Percentiles rank a stretch among this genome's conserved stretches.
phyloP scores from a whole-genome alignment of 2,797 vertebrate genomes.

The Xyrichtys novacula region DNA sequence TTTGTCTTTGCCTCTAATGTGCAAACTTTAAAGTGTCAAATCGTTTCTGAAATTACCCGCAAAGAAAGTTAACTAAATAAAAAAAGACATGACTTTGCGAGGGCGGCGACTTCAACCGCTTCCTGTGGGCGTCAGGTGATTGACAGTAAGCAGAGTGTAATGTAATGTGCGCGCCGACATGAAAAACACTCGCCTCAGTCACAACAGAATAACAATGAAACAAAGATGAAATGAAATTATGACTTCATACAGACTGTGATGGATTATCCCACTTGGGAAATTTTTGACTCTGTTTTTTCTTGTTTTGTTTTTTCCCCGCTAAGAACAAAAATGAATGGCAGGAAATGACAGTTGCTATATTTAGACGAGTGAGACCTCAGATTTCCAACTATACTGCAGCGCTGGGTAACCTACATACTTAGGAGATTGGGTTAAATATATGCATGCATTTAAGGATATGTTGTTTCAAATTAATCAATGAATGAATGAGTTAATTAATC shows the following conservation, averaged over 20 bases:
- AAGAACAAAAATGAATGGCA: conserved; percentile 30
- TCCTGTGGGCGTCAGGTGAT: conserved; percentile 51
- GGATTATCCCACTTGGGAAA: conserved; percentile 39
- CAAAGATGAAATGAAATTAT: conserved; percentile 56
- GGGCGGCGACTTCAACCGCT: conserved; percentile 12
- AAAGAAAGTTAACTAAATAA: conserved; percentile 18
- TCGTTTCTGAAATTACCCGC: conserved; percentile 14
- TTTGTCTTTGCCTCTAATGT: conserved; percentile 3
- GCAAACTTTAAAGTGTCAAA: background rate
- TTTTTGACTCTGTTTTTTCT: conserved; percentile 13
- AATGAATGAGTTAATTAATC: too few species aligned
- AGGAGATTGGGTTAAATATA: background rate
- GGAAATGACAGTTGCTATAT: conserved; percentile 43
- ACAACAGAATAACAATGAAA: conserved; percentile 47
- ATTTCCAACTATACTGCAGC: background rate
- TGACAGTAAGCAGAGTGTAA: conserved; percentile 56
- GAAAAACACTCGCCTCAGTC: conserved; percentile 49
- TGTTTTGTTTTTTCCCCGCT: background rate
- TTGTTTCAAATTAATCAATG: too few species aligned
- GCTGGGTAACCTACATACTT: conserved; percentile 21
- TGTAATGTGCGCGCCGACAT: conserved; percentile 43
- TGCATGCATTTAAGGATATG: too few species aligned
- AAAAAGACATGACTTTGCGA: conserved; percentile 6
- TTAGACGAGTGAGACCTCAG: conserved; percentile 21
- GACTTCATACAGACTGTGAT: conserved; percentile 43